phyloP scores from a whole-genome alignment of 1,140 invertebrate species.

The Drosophila takahashii region DNA sequence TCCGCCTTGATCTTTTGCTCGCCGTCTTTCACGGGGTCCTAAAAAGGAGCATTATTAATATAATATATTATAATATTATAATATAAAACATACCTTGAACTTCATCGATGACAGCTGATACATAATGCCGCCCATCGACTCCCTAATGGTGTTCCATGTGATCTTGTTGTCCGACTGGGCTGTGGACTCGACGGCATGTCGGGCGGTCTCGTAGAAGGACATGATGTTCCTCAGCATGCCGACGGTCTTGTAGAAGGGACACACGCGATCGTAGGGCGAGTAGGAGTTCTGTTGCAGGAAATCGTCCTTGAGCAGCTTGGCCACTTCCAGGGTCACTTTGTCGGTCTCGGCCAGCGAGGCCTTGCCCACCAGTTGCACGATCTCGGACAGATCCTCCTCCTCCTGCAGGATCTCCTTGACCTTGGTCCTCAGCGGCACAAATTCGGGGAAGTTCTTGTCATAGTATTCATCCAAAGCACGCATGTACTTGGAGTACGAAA shows the following conservation, averaged over 20 bases:
- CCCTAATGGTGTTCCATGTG: constrained; percentile 98
- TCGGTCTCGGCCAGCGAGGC: constrained; percentile 99
- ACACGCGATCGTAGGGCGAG: constrained; percentile 98
- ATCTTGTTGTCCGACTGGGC: constrained; percentile 99
- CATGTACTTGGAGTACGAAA: constrained; percentile 99
- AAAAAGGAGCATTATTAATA: constrained; percentile 48
- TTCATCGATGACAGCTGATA: constrained; percentile 99
- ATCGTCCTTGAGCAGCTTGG: constrained; percentile 99
- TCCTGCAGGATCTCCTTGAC: constrained; percentile 99
- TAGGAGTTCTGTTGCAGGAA: constrained; percentile 99
- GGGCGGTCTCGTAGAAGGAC: constrained; percentile 98
- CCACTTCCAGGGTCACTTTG: constrained; percentile 99
- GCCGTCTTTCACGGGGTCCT: constrained; percentile 99
- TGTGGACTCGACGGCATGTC: constrained; percentile 98
- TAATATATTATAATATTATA: background rate
- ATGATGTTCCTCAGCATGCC: constrained; percentile 99
- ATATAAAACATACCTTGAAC: constrained; percentile 92
- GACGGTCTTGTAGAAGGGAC: constrained; percentile 99
- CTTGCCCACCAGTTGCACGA: constrained; percentile 99
- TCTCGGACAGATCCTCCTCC: constrained; percentile 99
- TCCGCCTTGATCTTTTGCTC: constrained; percentile 98
- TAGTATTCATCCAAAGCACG: constrained; percentile 99
- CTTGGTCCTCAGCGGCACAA: constrained; percentile 96
- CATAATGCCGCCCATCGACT: constrained; percentile 97
- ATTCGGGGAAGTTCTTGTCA: constrained; percentile 99